Evolutionary conservation across 2,113 vertebrate species (phyloP).

Genomic region (Microcebus lehilahytsara): DNA sequence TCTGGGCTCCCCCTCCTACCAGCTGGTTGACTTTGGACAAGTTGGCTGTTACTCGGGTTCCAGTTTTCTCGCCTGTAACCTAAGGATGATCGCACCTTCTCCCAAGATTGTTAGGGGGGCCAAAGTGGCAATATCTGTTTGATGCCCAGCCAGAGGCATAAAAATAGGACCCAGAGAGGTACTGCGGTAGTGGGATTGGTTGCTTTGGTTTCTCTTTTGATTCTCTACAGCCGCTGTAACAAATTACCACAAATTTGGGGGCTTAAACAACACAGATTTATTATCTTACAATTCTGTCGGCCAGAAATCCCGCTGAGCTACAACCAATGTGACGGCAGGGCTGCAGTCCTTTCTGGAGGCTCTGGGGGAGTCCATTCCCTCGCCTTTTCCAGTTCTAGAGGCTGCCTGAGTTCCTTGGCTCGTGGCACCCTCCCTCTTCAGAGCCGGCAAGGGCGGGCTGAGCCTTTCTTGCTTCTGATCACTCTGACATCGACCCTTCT

Average conservation of each 20-base stretch:
- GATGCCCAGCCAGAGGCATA: neutral
- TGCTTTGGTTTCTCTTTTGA: neutral
- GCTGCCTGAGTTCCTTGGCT: neutral
- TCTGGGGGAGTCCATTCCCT: neutral
- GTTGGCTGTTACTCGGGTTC: neutral
- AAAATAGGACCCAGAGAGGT: neutral
- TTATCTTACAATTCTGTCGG: neutral
- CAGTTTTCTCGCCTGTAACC: neutral
- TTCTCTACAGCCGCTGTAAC: neutral
- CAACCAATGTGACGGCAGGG: neutral
- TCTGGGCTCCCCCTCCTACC: neutral
- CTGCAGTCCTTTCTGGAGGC: neutral
- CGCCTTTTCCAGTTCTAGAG: neutral
- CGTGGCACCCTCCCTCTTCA: neutral
- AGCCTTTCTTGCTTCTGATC: neutral
- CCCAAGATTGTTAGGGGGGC: neutral
- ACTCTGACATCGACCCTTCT: neutral
- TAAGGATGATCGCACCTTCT: neutral
- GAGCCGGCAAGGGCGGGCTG: neutral
- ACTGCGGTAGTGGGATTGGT: accelerated
- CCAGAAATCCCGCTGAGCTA: neutral
- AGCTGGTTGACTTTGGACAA: neutral
- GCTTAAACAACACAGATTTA: neutral
- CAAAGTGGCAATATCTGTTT: neutral
- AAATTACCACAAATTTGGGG: neutral